These are phyloP conservation scores for Marronus borbonicus DNA, from an alignment of 2,888 invertebrate genomes.

Conservation along the genomic window DNA sequence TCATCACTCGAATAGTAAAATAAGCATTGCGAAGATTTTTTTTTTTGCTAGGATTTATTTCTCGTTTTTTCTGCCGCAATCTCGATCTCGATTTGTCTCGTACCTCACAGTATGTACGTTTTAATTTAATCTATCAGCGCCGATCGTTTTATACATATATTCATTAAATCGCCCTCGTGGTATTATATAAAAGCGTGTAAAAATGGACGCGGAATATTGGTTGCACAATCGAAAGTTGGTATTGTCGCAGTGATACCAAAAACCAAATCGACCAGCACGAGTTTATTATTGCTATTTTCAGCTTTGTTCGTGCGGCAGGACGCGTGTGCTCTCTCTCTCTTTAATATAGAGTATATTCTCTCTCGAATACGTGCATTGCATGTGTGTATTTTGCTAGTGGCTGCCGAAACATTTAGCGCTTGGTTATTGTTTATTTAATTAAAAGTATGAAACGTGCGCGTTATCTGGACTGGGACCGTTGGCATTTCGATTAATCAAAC, in stretches of 20 bases:
- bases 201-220: constrained; percentile 17
- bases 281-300: constrained; percentile 28
- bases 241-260: constrained; percentile 10
- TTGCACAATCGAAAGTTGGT: constrained; percentile 49
- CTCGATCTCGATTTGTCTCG: constrained; percentile 26
- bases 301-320: background rate
- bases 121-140: constrained; percentile 17
- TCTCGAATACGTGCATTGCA: background rate
- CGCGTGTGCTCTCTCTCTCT: background rate
- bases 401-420: constrained; percentile 42
- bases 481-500: constrained; percentile 54
- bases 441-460: constrained; percentile 52
- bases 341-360: background rate
- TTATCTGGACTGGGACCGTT: constrained; percentile 47
- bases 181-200: constrained; percentile 47
- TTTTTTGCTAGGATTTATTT: constrained; percentile 2
- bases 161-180: constrained; percentile 38
- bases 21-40: constrained; percentile 27
- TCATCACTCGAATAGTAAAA: constrained; percentile 46
- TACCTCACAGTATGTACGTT: constrained; percentile 1
- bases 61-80: background rate
- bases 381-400: background rate
- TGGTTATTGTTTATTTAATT: constrained; percentile 54
- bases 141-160: constrained; percentile 41
- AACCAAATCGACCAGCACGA: background rate